Evolutionary conservation across 2,888 invertebrate species (phyloP).

Genomic region (Eupithecia dodoneata): DNA sequence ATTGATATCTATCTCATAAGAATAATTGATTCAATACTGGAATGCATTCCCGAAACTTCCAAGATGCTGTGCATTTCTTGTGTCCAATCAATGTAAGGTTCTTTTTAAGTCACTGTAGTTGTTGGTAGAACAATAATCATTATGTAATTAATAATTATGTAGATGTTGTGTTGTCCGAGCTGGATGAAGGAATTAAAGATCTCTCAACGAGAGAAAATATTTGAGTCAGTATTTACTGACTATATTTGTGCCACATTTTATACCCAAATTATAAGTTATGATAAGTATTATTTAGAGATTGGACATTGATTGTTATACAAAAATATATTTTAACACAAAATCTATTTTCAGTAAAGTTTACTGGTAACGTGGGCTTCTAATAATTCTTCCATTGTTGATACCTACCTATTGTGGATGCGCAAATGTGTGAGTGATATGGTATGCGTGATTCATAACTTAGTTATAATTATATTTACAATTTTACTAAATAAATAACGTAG

Average conservation of each 20-base stretch:
- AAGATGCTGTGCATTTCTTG: conserved; percentile 65
- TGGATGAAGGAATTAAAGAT: conserved; percentile 7
- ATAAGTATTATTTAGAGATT: conserved; percentile 42
- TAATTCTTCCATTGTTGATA: conserved; percentile 76
- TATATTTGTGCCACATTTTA: conserved; percentile 49
- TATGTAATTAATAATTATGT: conserved; percentile 19
- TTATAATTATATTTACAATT: conserved; percentile 58
- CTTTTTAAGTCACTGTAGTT: conserved; percentile 41
- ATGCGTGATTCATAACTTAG: conserved; percentile 49
- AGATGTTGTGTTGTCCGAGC: conserved; percentile 54
- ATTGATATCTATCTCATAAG: conserved; percentile 64
- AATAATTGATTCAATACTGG: conserved; percentile 57
- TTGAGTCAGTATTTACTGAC: conserved; percentile 36
- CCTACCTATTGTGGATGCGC: conserved; percentile 58
- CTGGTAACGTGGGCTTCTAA: conserved; percentile 69
- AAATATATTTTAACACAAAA: conserved; percentile 45
- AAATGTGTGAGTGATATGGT: conserved; percentile 58
- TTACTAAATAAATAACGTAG: conserved; percentile 44
- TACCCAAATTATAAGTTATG: conserved; percentile 41
- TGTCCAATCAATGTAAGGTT: conserved; percentile 52
- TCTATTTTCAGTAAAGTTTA: conserved; percentile 58
- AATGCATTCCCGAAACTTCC: conserved; percentile 79
- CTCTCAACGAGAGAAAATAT: conserved; percentile 60
- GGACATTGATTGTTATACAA: conserved; percentile 43
- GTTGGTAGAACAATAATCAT: conserved; percentile 29